Percentiles rank a stretch among this genome's conserved stretches.
Evolutionary conservation across 2,797 vertebrate species (phyloP).

Genomic region (Propithecus perrieri): DNA sequence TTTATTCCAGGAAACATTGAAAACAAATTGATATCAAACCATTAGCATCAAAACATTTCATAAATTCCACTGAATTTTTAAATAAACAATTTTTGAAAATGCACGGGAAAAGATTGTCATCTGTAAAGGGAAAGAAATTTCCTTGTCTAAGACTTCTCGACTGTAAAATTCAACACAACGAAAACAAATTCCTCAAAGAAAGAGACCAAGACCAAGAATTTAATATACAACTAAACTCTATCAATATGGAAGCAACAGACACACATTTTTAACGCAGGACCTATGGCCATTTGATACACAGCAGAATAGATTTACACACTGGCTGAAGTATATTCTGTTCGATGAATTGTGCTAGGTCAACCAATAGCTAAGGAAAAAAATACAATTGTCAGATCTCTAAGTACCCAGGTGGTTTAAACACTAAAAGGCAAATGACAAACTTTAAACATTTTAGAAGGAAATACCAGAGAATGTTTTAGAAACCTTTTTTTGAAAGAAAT

Average conservation of each 20-base stretch:
- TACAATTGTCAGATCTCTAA: background rate
- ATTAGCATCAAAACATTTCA: background rate
- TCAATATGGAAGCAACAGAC: accelerated
- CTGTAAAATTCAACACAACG: no score
- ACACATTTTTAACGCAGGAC: accelerated
- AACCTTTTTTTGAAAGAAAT: background rate
- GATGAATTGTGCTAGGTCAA: accelerated
- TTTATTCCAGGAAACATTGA: background rate
- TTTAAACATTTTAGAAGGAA: background rate
- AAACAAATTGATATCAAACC: background rate
- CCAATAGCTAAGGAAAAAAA: accelerated
- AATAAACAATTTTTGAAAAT: background rate
- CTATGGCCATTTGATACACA: accelerated
- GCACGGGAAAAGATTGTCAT: background rate
- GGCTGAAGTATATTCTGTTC: accelerated
- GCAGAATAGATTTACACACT: accelerated
- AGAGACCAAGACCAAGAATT: background rate
- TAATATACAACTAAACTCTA: accelerated
- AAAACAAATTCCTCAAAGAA: background rate
- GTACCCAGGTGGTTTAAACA: background rate
- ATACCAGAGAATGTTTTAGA: accelerated
- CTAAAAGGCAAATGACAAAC: no score
- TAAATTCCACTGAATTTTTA: background rate
- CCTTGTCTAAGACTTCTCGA: background rate
- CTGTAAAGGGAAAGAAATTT: no score